Conservation (phyloP, 2,888 invertebrate genomes). For the Megastigmus dorsalis region DNA sequence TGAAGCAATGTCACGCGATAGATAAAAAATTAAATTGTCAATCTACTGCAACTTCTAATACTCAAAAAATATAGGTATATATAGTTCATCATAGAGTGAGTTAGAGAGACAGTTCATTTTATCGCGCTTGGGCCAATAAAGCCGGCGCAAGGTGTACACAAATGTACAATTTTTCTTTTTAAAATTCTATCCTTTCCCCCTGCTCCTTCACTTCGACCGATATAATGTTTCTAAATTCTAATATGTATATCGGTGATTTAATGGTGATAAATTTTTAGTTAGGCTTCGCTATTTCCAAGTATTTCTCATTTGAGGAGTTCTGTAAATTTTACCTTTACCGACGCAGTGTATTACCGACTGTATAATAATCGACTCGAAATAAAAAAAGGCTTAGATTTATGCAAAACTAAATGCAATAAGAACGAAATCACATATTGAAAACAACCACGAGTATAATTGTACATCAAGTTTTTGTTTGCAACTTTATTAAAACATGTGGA, state of each 20-base stretch:
- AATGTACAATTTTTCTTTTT: slow-evolving; percentile 9
- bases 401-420: no score
- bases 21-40: no score
- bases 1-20: no score
- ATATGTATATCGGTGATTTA: background rate
- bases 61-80: slow-evolving; percentile 19
- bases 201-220: background rate
- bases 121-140: background rate
- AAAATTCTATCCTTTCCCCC: background rate
- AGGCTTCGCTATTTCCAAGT: slow-evolving; percentile 20
- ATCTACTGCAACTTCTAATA: no score
- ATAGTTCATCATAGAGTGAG: no score
- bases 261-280: slow-evolving; percentile 19
- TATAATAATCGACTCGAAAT: no score
- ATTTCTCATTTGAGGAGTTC: background rate
- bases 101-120: slow-evolving; percentile 31
- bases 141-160: background rate
- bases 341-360: background rate
- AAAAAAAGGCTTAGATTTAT: no score
- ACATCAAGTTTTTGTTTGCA: no score
- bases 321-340: background rate
- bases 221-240: slow-evolving; percentile 20
- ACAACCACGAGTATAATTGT: no score
- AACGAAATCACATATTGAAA: no score
- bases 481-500: no score